Conservation (phyloP, 2,888 invertebrate species). For the Venustoraphidia nigricollis region DNA sequence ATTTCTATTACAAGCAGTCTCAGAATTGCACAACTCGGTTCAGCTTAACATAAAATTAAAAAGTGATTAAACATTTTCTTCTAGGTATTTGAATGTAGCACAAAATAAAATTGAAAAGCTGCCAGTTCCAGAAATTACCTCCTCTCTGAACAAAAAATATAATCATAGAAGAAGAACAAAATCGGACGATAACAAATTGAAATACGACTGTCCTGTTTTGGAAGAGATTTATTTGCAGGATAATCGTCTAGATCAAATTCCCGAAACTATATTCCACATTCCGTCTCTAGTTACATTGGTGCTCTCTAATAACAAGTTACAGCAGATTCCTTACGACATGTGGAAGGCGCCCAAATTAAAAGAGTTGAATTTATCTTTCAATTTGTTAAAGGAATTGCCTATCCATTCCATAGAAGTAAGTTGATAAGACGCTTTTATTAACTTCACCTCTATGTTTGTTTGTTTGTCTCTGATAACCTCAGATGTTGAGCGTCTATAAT, state of each 20-base stretch:
- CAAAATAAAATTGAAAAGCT: conserved; percentile 77
- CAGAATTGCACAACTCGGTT: too few relatives aligned
- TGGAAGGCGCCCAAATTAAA: conserved; percentile 77
- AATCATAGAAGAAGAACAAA: conserved; percentile 20
- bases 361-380: conserved; percentile 80
- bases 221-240: conserved; percentile 89
- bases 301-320: conserved; percentile 87
- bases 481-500: too few relatives aligned
- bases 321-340: conserved; percentile 63
- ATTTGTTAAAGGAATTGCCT: conserved; percentile 67
- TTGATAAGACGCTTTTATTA: not conserved
- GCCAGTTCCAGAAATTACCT: conserved; percentile 30
- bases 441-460: too few relatives aligned
- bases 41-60: not conserved
- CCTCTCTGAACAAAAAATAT: conserved; percentile 18
- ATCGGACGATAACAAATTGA: conserved; percentile 18
- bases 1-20: too few relatives aligned
- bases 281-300: conserved; percentile 69
- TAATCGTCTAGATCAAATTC: conserved; percentile 70
- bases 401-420: conserved; percentile 32
- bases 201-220: conserved; percentile 59
- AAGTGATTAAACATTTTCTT: not conserved
- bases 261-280: conserved; percentile 66
- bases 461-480: too few relatives aligned
- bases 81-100: conserved; percentile 59